phyloP scores from a whole-genome alignment of 2,113 vertebrate genomes.

The Falcunculus frontatus region DNA sequence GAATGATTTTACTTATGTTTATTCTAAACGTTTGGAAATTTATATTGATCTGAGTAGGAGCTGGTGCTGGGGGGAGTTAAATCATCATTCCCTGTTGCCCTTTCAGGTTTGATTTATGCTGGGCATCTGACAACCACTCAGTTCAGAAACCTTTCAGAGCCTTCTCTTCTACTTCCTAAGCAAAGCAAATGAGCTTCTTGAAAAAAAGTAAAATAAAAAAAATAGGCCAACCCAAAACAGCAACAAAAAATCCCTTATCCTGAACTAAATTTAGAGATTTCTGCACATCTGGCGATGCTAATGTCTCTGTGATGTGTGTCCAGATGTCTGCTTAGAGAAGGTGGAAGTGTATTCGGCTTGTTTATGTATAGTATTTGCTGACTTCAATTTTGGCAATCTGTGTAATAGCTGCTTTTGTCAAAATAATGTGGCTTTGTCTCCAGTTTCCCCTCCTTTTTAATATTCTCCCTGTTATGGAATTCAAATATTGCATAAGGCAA shows the following conservation, averaged over 20 bases:
- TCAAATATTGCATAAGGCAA: not conserved
- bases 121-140: slow-evolving; percentile 26
- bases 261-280: not conserved
- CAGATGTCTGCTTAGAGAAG: slow-evolving; percentile 13
- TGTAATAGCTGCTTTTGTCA: not conserved
- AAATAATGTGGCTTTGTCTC: not conserved
- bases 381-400: slow-evolving; percentile 28
- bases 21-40: not conserved
- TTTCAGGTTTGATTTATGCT: slow-evolving; percentile 46
- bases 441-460: not conserved
- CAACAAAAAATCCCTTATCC: not conserved
- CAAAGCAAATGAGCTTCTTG: not conserved
- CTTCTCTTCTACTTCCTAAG: not conserved
- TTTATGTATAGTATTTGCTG: not conserved
- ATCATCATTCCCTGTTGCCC: not conserved
- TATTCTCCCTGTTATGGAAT: not conserved
- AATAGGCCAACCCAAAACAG: not conserved
- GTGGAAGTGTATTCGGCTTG: not conserved
- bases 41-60: slow-evolving; percentile 21
- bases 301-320: not conserved
- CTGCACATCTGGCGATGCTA: not conserved
- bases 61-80: not conserved
- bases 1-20: not conserved
- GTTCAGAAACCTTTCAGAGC: slow-evolving; percentile 18
- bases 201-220: not conserved